Evolutionary conservation across 2,797 vertebrate genomes (phyloP).

Genomic region (Poecile montanus): DNA sequence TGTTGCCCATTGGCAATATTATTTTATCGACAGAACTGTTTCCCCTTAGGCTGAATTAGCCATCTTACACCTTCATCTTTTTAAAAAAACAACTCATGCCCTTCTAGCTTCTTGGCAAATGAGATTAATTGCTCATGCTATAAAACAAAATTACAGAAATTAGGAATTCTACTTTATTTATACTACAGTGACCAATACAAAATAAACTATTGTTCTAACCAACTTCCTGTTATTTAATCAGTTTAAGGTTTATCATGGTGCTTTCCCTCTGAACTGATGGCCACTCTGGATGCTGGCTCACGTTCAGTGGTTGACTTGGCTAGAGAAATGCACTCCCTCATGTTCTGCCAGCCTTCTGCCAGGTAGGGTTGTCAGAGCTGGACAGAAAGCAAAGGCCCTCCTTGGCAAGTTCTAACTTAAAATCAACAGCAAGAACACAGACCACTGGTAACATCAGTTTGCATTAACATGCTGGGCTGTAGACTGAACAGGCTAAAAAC

Average conservation of each 20-base stretch:
- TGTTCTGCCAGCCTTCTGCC: background rate
- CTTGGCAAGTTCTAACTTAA: background rate
- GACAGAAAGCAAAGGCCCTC: background rate
- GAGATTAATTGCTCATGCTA: background rate
- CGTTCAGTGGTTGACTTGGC: fast-evolving
- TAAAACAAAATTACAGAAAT: background rate
- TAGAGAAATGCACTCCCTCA: background rate
- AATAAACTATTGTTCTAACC: background rate
- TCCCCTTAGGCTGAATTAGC: background rate
- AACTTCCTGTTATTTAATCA: background rate
- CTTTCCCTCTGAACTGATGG: background rate
- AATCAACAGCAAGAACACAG: background rate
- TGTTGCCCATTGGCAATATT: background rate
- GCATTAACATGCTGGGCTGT: background rate
- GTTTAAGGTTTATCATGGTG: background rate
- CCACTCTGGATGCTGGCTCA: background rate
- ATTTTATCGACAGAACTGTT: background rate
- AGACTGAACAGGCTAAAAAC: background rate
- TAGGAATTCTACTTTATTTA: background rate
- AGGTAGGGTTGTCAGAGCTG: background rate
- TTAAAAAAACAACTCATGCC: background rate
- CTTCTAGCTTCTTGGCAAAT: background rate
- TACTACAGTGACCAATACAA: background rate
- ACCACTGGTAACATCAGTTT: background rate
- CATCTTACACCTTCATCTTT: background rate